Conservation (phyloP, 92 coral and sea anemone genomes). For the Porites lobata region DNA sequence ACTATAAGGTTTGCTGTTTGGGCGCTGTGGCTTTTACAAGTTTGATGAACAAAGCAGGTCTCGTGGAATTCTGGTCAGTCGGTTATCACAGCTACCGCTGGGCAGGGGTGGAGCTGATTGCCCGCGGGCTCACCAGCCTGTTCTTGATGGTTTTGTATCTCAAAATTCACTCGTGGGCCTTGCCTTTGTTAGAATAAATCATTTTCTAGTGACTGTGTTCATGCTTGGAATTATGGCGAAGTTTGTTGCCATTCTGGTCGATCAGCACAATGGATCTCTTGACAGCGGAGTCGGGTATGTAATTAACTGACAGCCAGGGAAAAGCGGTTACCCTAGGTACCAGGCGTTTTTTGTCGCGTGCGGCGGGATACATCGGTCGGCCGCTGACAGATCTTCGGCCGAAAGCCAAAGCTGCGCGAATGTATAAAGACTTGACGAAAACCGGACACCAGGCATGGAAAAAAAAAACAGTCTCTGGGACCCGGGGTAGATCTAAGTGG, state of each 20-base stretch:
- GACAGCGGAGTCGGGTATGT: slow-evolving; percentile 49
- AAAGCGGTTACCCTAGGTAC: no score
- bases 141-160: slow-evolving; percentile 69
- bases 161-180: slow-evolving; percentile 38
- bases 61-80: slow-evolving; percentile 43
- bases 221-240: slow-evolving; percentile 69
- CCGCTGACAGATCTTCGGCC: no score
- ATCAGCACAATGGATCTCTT: slow-evolving; percentile 71
- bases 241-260: slow-evolving; percentile 63
- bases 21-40: slow-evolving; percentile 73
- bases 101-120: slow-evolving; percentile 47
- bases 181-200: slow-evolving; percentile 60
- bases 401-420: no score
- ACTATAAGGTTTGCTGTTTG: slow-evolving; percentile 46
- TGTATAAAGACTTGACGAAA: no score
- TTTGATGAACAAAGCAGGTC: slow-evolving; percentile 58
- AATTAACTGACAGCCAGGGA: no score
- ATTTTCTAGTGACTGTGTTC: slow-evolving; percentile 66
- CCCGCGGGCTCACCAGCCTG: slow-evolving; percentile 52
- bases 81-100: slow-evolving; percentile 36
- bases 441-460: no score
- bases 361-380: no score
- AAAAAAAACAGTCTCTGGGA: no score
- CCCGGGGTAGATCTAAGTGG: no score
- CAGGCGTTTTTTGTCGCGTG: no score